These are phyloP conservation scores for Camelus dromedarius DNA, from an alignment of 2,113 vertebrate species.

Conservation along the genomic window DNA sequence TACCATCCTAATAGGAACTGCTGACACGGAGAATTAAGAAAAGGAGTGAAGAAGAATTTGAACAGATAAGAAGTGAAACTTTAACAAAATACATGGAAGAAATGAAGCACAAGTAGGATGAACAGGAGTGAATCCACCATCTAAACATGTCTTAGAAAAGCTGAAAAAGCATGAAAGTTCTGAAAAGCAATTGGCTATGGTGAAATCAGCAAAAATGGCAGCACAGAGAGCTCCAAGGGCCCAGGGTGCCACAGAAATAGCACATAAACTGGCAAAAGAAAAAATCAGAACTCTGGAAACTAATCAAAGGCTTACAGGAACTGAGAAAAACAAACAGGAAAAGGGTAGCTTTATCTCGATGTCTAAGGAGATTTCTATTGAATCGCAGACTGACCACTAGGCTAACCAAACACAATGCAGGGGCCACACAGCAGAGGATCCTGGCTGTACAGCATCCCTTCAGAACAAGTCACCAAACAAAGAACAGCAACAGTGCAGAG, in stretches of 20 bases:
- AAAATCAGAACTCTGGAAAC: not conserved
- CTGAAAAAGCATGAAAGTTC: not conserved
- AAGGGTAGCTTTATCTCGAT: not conserved
- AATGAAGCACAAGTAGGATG: not conserved
- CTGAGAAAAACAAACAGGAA: not conserved
- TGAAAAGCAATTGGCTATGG: not conserved
- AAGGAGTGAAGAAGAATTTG: not conserved
- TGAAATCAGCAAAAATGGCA: not conserved
- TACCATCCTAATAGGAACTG: not conserved
- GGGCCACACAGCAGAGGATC: not conserved
- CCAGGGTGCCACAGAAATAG: not conserved
- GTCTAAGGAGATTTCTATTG: not conserved
- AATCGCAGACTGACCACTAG: not conserved
- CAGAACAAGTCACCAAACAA: not conserved
- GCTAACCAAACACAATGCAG: rapidly evolving
- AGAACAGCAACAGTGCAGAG: not conserved
- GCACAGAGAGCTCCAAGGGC: too few relatives aligned
- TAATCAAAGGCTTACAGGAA: not conserved
- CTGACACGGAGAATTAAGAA: not conserved
- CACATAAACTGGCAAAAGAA: too few relatives aligned
- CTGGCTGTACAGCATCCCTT: too few relatives aligned
- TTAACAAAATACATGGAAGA: not conserved
- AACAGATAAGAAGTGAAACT: not conserved
- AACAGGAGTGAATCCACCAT: not conserved
- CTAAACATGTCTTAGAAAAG: not conserved